Base-by-base conservation (phyloP, 2,888 invertebrate species). In the Clanis bilineata region DNA sequence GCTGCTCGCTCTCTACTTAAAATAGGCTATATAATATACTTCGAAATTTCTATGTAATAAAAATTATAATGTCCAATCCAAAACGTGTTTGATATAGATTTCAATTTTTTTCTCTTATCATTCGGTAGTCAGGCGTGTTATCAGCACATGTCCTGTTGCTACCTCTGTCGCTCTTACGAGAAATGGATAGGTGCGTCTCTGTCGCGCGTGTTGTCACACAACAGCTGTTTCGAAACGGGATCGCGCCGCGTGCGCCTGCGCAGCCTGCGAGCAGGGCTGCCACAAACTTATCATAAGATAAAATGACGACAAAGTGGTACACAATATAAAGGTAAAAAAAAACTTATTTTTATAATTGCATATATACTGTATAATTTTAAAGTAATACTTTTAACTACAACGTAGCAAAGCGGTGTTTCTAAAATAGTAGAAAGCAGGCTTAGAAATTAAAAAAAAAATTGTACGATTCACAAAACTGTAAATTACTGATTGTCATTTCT, bases 201-300 rank as follows among this genome's bases (percentile, higher is more conserved):
- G 60, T 83, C 73, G 15, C 61, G 59, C 78, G 61, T 74, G 74
- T 80, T 74, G 74, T 80, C 72, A 74, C 77, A 78, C 79, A 67
- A 80, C 88, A 88, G 88, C 88, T 88, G 88, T 88, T 87, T 79
- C 75, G 82, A 79, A 88, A 88, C 86, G 86, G 88, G 84, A 87
- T 78, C 70, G 64, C 56, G 64, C 70, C 69, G 78, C 76, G 71
- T 82, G 82, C 81, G 85, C 80, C 66, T 60, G 76, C 76, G 74
- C 76, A 70, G 21, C 38, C 58, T 57, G 25, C 32, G 56, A 51
- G 25, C 59, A 78, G 78, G 77, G 77, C 57, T 77, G 77, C 57
- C 68, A 15, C 18, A 2, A 41, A 41, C 9, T 9, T 36, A 7
- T 7, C 5, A 10, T 12, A 6, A 36, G 36, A 36, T 36, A 36